Evolutionary conservation across 2,888 invertebrate genomes (phyloP), one percentile per base, ranked within the genome.

Genomic region (Oscheius myriophilus): DNA sequence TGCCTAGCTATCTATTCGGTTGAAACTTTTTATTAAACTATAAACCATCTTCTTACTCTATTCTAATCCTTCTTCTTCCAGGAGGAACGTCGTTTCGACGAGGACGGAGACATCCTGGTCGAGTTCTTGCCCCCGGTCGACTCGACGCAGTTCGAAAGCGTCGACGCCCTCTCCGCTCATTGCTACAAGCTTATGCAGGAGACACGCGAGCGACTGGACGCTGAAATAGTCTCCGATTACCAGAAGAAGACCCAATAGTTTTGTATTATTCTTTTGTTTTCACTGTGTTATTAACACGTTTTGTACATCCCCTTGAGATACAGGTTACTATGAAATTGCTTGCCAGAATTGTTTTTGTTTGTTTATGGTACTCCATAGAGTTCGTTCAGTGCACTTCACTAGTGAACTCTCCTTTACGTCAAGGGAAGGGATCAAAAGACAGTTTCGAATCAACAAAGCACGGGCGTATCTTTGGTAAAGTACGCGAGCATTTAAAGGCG

Each of bases 91-190:
- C 71, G 75, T 11, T 64, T 81, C 63, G 73, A 70, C 18, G 62
- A 68, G 11, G 41, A 61, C 16, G 81, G 81, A 9, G n/a, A 61
- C 16, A 65, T 73, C 54, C 57, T 79, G 51, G 72, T 75, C 33
- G 78, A 81, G 46, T 41, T 77, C 25, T 71, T 81, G 25, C 75
- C 76, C 14, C 72, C 74, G 54, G 72, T 81, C 23, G 75, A 79
- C 58, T 51, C 72, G 6, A 67, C 68, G 41, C 67, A 79, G 26
- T 81, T 73, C 45, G 75, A 76, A 7, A 64, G 67, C 12, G 69
- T 76, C 58, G 79, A 80, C 65, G 79, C 76, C n/a, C 72, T 81
- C 23, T 69, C 73, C 18, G 69, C 69, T 14, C 73, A 78, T 52
- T 80, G 79, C 52, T 69, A 71, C 33, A 62, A 73, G 12, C 62